phyloP scores from a whole-genome alignment of 2,888 invertebrate species.

The Tenthredo livida region DNA sequence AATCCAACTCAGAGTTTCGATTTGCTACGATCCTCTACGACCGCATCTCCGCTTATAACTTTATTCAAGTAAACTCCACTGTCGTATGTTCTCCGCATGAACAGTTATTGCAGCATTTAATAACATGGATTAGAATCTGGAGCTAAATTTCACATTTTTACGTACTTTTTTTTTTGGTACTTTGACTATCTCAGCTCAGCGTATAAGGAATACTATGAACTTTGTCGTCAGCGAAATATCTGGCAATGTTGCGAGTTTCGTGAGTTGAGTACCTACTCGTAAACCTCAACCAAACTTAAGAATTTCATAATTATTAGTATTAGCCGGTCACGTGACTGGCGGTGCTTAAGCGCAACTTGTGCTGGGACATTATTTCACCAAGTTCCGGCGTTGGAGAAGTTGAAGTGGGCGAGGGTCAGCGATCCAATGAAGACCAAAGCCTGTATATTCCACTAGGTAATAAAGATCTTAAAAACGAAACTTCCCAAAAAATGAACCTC shows the following conservation, averaged over 20 bases:
- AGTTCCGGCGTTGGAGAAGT: constrained; percentile 35
- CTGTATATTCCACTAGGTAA: neutral
- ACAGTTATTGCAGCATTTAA: neutral
- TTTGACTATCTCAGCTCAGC: neutral
- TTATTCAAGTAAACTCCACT: neutral
- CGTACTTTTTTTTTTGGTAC: neutral
- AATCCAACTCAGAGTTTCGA: constrained; percentile 19
- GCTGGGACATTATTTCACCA: constrained; percentile 30
- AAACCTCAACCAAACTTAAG: constrained; percentile 12
- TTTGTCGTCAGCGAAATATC: neutral
- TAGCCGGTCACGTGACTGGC: constrained; percentile 40
- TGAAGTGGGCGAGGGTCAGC: constrained; percentile 35
- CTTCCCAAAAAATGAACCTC: neutral
- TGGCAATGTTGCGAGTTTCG: constrained; percentile 1
- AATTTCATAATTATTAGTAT: constrained; percentile 33
- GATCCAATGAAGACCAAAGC: constrained; percentile 10
- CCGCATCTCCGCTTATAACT: neutral
- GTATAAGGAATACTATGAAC: neutral
- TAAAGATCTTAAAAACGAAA: neutral
- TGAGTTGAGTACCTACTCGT: neutral
- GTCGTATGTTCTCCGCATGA: neutral
- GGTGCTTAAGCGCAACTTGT: constrained; percentile 26
- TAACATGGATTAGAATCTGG: neutral
- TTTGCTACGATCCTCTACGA: constrained; percentile 9
- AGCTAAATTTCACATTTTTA: neutral